Conservation (phyloP, 2,888 invertebrate species). For the Dione juno region DNA sequence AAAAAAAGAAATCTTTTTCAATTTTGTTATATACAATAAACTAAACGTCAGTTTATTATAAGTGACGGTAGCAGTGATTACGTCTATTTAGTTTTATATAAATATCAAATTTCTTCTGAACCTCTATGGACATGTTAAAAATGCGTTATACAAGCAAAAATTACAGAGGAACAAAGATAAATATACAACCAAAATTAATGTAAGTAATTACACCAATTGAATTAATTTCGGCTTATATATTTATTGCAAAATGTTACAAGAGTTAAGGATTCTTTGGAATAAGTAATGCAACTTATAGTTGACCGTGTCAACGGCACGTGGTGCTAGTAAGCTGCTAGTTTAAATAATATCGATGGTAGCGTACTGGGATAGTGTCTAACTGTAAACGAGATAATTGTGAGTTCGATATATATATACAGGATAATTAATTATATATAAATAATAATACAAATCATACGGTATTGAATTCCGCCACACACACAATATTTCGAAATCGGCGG, state of each 20-base stretch:
- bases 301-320: neutral
- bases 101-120: neutral
- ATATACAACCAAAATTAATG: neutral
- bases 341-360: too few relatives aligned
- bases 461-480: neutral
- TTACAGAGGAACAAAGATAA: neutral
- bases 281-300: neutral
- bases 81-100: neutral
- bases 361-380: too few relatives aligned
- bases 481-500: neutral
- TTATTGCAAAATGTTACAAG: slow-evolving; percentile 8
- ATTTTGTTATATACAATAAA: slow-evolving; percentile 13
- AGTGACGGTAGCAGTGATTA: slow-evolving; percentile 10
- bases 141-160: neutral
- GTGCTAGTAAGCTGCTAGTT: too few relatives aligned
- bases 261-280: slow-evolving; percentile 1
- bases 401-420: too few relatives aligned
- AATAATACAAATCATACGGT: neutral
- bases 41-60: neutral
- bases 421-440: too few relatives aligned
- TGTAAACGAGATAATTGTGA: too few relatives aligned
- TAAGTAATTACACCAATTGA: neutral
- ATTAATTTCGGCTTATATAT: neutral
- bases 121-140: too few relatives aligned
- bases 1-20: neutral